Evolutionary conservation across 2,797 vertebrate species (phyloP), one percentile per base, ranked within the genome.

Genomic region (Microctenopoma steveboyesi): DNA sequence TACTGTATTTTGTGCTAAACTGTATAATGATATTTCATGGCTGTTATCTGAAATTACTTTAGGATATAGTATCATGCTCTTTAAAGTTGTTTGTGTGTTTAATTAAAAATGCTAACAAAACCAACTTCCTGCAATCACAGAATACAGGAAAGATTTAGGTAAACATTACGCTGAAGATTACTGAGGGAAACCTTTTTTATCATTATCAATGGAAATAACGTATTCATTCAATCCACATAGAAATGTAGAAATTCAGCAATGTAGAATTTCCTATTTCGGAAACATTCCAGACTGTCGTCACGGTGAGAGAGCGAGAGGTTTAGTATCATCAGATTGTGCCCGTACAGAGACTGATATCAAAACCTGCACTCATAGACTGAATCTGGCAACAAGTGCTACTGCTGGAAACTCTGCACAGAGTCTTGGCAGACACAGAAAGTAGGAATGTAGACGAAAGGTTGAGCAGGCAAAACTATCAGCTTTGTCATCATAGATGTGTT

Each of bases 11-110:
- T 52, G 45, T 64, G 13, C 60, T 69, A 5, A 56, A 25, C 12
- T 35, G 43, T 63, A 60, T 35, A 67, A 15, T 64, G 33, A 61
- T 33, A 55, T 69, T 62, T 72, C 15, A 58, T 37, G 22, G 22
- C 46, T 65, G 18, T 58, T 61, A 61, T 47, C 61, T 55, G 1
- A 53, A 75, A 72, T 55, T 14, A 33, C 49, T 43, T 50, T 16
- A 48, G 53, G 7, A 40, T 61, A 51, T 13, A 40, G 2, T 11
- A 30, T 30, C 28, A 30, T 30, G 28, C 35, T 37, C 35, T 37
- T 37, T 37, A 37, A 37, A 37, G 35, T 37, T 10, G 9, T 37
- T 7, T 37, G 28, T 30, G 4, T 30, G 28, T 30, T 3, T 30
- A 6, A 4, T 37, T 37, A 37, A 10, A 37, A 10, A 37, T 37